Base-by-base conservation (phyloP, 2,113 vertebrate genomes). In the Channa maculata region DNA sequence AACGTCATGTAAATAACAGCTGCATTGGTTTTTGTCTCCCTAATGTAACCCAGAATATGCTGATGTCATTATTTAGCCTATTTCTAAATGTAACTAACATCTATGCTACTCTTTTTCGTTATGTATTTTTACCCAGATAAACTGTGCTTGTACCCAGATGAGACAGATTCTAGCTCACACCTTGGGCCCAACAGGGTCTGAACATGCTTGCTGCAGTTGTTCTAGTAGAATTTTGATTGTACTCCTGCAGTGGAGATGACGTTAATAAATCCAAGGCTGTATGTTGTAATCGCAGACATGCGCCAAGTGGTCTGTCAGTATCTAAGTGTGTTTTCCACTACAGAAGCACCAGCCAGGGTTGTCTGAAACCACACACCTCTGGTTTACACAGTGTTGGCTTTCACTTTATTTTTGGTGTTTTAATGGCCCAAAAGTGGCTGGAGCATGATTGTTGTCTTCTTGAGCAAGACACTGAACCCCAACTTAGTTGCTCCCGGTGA, bases 341-440 rank as follows among this genome's bases (percentile, higher is more conserved):
- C 61, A 75, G 36, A 70, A 57, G 13, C 44, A 36, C 37, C 54
- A 36, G 71, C 7, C 39, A 70, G 51, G 34, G 37, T 39, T 8
- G 9, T 48, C 41, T 66, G 15, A 38, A 52, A 65, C 48, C 57
- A 65, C 77, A 85, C 63, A 79, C 65, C 41, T 64, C 44, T 37
- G 50, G 64, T 75, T 75, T 45, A 72, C 54, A 77, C 79, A 74
- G 41, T 66, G 68, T 52, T 61, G 37, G 43, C 63, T 69, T 68
- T 85, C 52, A 71, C 43, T 79, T 51, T 12, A 72, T 64, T 79
- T 66, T 65, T 74, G 64, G 45, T 33, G 8, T 80, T 79, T 86
- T 71, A 71, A 75, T 69, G 58, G 65, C 55, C 43, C 53, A 49
- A 79, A 37, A 58, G 34, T 71, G 69, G 33, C 57, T 55, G 63